phyloP scores from a whole-genome alignment of 2,888 invertebrate genomes.

The Cosmia trapezina region DNA sequence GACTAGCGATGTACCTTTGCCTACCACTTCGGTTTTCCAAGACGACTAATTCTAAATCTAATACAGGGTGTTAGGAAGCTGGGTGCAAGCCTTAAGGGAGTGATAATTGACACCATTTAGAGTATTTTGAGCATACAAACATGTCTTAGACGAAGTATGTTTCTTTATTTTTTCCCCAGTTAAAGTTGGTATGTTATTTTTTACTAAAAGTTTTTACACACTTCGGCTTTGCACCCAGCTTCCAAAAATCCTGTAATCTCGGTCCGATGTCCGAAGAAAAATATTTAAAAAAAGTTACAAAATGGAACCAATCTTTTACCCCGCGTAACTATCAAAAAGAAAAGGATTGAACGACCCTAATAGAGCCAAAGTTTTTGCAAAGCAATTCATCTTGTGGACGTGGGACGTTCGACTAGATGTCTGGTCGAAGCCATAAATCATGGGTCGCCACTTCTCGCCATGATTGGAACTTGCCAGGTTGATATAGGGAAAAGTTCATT shows the following conservation, averaged over 20 bases:
- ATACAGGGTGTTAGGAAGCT: too few species aligned
- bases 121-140: too few species aligned
- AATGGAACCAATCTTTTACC: constrained; percentile 22
- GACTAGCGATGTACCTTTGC: not conserved
- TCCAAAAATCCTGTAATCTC: too few species aligned
- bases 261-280: not conserved
- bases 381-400: constrained; percentile 69
- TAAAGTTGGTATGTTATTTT: too few species aligned
- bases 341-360: constrained; percentile 42
- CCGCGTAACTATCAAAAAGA: constrained; percentile 23
- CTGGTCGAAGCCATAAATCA: constrained; percentile 69
- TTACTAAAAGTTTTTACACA: too few species aligned
- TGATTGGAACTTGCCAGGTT: constrained; percentile 49
- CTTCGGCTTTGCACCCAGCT: too few species aligned
- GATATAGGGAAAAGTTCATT: constrained; percentile 42
- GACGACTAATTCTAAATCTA: too few species aligned
- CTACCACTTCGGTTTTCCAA: not conserved
- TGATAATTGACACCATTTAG: too few species aligned
- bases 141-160: too few species aligned
- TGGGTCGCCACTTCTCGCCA: constrained; percentile 46
- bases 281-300: not conserved
- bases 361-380: constrained; percentile 40
- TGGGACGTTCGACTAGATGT: constrained; percentile 44
- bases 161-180: too few species aligned
- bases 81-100: too few species aligned